Percentiles rank a stretch among this genome's conserved stretches.
phyloP scores from a whole-genome alignment of 2,888 invertebrate species.

The Blastobasis adustella region DNA sequence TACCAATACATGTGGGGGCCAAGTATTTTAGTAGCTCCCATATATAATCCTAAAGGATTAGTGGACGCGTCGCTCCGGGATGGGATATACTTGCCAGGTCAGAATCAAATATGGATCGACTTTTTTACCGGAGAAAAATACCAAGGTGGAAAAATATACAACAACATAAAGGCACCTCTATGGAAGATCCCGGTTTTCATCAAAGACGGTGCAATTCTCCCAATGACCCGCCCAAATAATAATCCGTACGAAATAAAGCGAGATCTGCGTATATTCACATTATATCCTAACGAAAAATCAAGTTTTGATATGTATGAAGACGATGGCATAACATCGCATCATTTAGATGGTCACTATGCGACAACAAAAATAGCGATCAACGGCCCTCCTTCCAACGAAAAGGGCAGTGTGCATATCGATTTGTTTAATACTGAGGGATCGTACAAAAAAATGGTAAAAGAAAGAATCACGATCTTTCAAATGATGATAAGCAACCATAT shows the following conservation, averaged over 20 bases:
- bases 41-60: constrained; percentile 34
- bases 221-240: constrained; percentile 56
- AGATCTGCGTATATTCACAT: constrained; percentile 38
- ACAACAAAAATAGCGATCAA: constrained; percentile 36
- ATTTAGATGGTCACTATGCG: constrained; percentile 37
- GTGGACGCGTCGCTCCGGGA: constrained; percentile 33
- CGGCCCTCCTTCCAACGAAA: constrained; percentile 33
- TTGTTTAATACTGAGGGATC: constrained; percentile 45
- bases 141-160: constrained; percentile 55
- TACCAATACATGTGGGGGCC: constrained; percentile 70
- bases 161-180: constrained; percentile 43
- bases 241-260: constrained; percentile 50
- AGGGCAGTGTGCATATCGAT: constrained; percentile 36
- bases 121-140: constrained; percentile 56
- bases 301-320: constrained; percentile 55
- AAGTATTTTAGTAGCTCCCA: constrained; percentile 55
- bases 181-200: constrained; percentile 64
- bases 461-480: constrained; percentile 46
- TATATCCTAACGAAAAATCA: constrained; percentile 47
- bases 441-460: constrained; percentile 40
- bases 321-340: constrained; percentile 49
- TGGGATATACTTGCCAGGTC: constrained; percentile 49
- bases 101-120: constrained; percentile 55
- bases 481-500: constrained; percentile 40
- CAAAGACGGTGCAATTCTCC: constrained; percentile 58